These are phyloP conservation scores for Dascillus cervinus DNA, from an alignment of 2,888 invertebrate species.

Conservation along the genomic window DNA sequence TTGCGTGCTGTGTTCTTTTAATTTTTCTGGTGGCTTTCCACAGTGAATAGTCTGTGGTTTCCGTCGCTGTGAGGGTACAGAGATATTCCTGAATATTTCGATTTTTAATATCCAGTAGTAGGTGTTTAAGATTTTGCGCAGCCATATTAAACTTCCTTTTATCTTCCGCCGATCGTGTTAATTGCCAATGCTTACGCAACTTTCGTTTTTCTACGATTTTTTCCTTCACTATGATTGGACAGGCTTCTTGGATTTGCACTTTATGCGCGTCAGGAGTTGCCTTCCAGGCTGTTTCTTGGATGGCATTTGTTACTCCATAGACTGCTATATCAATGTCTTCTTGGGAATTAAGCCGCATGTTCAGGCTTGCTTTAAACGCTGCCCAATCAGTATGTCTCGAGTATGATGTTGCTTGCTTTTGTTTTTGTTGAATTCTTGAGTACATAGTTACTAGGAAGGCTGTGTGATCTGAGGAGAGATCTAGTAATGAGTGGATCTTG, in stretches of 20 bases:
- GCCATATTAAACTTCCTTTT: slow-evolving; percentile 4
- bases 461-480: slow-evolving; percentile 20
- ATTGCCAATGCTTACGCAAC: slow-evolving; percentile 1
- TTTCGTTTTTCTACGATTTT: slow-evolving; percentile 2
- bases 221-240: slow-evolving; percentile 3
- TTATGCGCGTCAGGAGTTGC: slow-evolving; percentile 4
- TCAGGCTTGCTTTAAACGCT: slow-evolving; percentile 3
- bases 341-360: slow-evolving; percentile 2
- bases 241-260: slow-evolving; percentile 2
- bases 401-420: slow-evolving; percentile 5
- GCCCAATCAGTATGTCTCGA: slow-evolving; percentile 3
- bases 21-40: slow-evolving; percentile 3
- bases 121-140: slow-evolving; percentile 4
- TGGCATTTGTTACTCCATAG: slow-evolving; percentile 2
- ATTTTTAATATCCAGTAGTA: slow-evolving; percentile 2
- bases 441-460: too few species aligned
- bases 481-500: slow-evolving; percentile 8
- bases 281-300: slow-evolving; percentile 2
- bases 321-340: slow-evolving; percentile 3
- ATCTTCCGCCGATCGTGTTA: slow-evolving; percentile 1
- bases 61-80: slow-evolving; percentile 3
- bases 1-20: slow-evolving; percentile 2
- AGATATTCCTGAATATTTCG: slow-evolving; percentile 3
- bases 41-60: slow-evolving; percentile 3
- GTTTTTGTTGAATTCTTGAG: slow-evolving; percentile 6